Percentiles rank a stretch among this genome's conserved stretches.
phyloP scores from a whole-genome alignment of 2,888 invertebrate species.

The Steinernema carpocapsae region DNA sequence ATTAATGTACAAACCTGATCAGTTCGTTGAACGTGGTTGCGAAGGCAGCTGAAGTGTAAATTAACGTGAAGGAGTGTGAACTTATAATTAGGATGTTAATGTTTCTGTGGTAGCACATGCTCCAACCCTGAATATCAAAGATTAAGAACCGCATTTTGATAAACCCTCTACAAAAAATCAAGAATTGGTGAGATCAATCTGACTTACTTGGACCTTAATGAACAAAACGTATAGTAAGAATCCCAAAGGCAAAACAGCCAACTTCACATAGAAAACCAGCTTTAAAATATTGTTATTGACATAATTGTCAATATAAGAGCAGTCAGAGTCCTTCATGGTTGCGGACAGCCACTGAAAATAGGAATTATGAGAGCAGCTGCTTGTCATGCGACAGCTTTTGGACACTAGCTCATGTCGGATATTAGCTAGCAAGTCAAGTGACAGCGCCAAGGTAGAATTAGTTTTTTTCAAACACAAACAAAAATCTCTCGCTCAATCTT shows the following conservation, averaged over 20 bases:
- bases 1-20: not conserved
- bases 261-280: not conserved
- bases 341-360: not conserved
- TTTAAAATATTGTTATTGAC: conserved; percentile 1
- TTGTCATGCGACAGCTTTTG: too few relatives aligned
- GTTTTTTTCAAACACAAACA: too few relatives aligned
- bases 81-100: conserved; percentile 16
- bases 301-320: not conserved
- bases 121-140: conserved; percentile 3
- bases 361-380: too few relatives aligned
- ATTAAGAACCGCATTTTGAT: too few relatives aligned
- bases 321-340: not conserved
- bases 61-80: conserved; percentile 10
- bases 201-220: conserved; percentile 20
- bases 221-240: conserved; percentile 1
- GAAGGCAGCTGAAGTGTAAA: conserved; percentile 15
- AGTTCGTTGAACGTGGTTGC: conserved; percentile 22
- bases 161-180: too few relatives aligned
- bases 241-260: not conserved
- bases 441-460: too few relatives aligned
- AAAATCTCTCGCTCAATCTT: too few relatives aligned
- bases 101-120: conserved; percentile 28
- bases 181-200: too few relatives aligned
- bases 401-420: too few relatives aligned
- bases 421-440: too few relatives aligned